These are phyloP conservation scores for Pomacea canaliculata DNA, from an alignment of 2,888 invertebrate species.

Conservation along the genomic window DNA sequence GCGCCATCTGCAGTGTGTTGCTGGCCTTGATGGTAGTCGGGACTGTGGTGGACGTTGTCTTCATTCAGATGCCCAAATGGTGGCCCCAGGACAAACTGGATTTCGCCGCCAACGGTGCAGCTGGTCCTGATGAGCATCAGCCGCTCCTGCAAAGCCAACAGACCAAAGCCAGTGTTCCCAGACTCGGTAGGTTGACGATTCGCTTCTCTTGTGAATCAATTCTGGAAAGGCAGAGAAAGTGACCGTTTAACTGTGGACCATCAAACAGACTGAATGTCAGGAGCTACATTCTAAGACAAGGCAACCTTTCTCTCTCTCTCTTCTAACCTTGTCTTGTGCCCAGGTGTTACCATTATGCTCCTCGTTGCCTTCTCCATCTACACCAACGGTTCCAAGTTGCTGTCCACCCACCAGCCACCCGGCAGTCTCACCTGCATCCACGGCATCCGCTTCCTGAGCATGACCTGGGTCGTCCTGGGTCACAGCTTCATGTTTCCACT, in stretches of 20 bases:
- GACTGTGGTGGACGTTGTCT: slow-evolving; percentile 28
- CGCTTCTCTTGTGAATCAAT: neutral
- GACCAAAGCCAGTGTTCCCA: neutral
- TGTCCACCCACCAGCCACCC: slow-evolving; percentile 42
- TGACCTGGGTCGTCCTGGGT: slow-evolving; percentile 65
- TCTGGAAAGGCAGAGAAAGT: neutral
- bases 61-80: slow-evolving; percentile 31
- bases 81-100: neutral
- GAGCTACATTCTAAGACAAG: no score
- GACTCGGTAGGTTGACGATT: neutral
- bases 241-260: neutral
- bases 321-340: neutral
- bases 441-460: slow-evolving; percentile 75
- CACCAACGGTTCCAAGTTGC: slow-evolving; percentile 49
- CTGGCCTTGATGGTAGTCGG: slow-evolving; percentile 27
- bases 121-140: neutral
- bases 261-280: no score
- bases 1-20: slow-evolving; percentile 27
- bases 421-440: slow-evolving; percentile 77
- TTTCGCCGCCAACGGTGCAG: neutral
- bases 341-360: slow-evolving; percentile 9
- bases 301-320: no score
- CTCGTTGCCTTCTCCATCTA: slow-evolving; percentile 47
- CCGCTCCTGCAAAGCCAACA: slow-evolving; percentile 7
- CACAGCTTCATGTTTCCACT: slow-evolving; percentile 45